Evolutionary conservation across 2,888 invertebrate species (phyloP), one percentile per base, ranked within the genome.

Genomic region (Parnassius orleans): DNA sequence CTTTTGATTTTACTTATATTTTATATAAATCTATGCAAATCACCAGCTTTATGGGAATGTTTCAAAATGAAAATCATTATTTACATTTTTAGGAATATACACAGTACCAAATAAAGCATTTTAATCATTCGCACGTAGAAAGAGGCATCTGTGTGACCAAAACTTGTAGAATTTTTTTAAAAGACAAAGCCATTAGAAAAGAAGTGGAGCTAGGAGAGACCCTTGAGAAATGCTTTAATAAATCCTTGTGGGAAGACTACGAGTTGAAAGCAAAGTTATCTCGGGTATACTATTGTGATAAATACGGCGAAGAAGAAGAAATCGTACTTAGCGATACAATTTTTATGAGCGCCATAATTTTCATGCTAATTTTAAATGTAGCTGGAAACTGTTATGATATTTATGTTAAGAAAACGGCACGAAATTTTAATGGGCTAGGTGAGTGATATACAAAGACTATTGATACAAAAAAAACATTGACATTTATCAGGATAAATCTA

Each of bases 191-290:
- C 9, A 11, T 66, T 46, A 43, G 19, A 14, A 19, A 10, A 14
- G 50, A n/a, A 24, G 33, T 3, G 59, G 67, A 64, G 52, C 57
- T 67, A 53, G 14, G 48, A 10, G 1, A 3, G 44, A 50, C 64
- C 57, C 65, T 86, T 74, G 80, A 76, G 69, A 74, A 59, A 76
- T 86, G 86, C 78, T 67, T 83, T 0, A 86, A 87, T 58, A 62
- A 75, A 5, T 68, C 73, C 0, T 52, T 74, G 10, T 68, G 53
- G 47, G 61, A 63, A 1, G 54, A 68, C 9, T 74, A 75, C 63
- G 64, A 62, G 7, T 59, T 76, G 1, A 70, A 68, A 60, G 64
- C 70, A 0, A 70, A 61, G 57, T 57, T 74, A 10, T 12, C 60
- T 1, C 57, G 59, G 10, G 44, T 63, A 51, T 57, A 63, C 42